phyloP scores from a whole-genome alignment of 2,888 invertebrate species.

The Nemotelus nigrinus region DNA sequence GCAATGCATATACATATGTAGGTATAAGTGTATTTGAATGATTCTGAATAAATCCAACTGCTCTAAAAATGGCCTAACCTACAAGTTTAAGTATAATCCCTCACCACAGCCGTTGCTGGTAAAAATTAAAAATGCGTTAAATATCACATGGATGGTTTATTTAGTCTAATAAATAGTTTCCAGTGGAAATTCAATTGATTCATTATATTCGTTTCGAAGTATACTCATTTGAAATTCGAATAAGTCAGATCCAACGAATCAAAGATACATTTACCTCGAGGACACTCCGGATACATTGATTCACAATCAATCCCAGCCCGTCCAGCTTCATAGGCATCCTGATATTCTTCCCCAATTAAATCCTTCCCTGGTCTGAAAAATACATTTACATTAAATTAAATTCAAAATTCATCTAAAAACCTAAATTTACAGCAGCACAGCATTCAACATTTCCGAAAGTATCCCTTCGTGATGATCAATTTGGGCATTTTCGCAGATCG shows the following conservation, averaged over 20 bases:
- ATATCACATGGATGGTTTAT: no score
- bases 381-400: no score
- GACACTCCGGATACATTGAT: constrained; percentile 70
- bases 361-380: constrained; percentile 47
- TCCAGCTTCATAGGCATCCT: constrained; percentile 49
- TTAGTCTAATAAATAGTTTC: no score
- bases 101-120: no score
- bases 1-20: no score
- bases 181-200: no score
- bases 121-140: no score
- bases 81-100: no score
- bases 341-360: constrained; percentile 53
- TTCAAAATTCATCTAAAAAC: constrained; percentile 13
- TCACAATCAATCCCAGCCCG: constrained; percentile 66
- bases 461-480: constrained; percentile 57
- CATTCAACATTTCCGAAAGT: constrained; percentile 58
- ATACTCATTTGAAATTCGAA: neutral
- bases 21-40: no score
- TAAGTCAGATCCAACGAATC: constrained; percentile 60
- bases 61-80: no score
- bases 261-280: constrained; percentile 70
- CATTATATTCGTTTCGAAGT: no score
- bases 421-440: constrained; percentile 57
- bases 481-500: constrained; percentile 62
- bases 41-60: no score